Evolutionary conservation across 1,140 invertebrate genomes (phyloP).

Genomic region (Psix sp.): DNA sequence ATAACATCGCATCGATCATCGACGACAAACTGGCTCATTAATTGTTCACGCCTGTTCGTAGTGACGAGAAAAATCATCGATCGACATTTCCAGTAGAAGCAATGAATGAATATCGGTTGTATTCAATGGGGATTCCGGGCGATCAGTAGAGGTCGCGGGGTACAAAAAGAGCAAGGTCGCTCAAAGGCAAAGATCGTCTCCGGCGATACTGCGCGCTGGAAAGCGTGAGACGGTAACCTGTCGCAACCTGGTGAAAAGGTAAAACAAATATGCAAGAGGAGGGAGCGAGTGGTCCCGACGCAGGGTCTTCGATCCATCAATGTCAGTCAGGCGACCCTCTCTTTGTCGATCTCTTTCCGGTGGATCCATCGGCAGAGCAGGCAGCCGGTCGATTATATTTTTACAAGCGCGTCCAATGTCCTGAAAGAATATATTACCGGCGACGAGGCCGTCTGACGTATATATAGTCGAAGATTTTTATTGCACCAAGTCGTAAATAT

Average conservation of each 20-base stretch:
- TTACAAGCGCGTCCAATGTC: conserved; percentile 65
- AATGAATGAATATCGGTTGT: neutral
- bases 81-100: too few relatives aligned
- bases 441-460: conserved; percentile 49
- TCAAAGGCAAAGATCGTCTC: conserved; percentile 30
- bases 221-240: conserved; percentile 63
- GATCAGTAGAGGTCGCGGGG: conserved; percentile 13
- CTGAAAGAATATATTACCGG: conserved; percentile 62
- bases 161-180: conserved; percentile 46
- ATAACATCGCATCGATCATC: neutral
- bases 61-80: too few relatives aligned
- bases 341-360: conserved; percentile 48
- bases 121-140: conserved; percentile 12
- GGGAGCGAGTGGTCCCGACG: conserved; percentile 41
- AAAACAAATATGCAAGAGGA: conserved; percentile 53
- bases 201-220: conserved; percentile 21
- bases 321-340: conserved; percentile 59
- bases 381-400: conserved; percentile 62
- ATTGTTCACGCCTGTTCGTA: neutral
- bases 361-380: conserved; percentile 44
- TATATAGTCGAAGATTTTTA: conserved; percentile 59
- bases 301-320: conserved; percentile 64
- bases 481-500: conserved; percentile 41
- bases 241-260: conserved; percentile 54
- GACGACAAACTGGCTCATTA: neutral